A percentile compares a stretch with the other conserved stretches of the same genome.
Evolutionary conservation across 2,888 invertebrate species (phyloP).

Genomic region (Stenolophus ochropezus): DNA sequence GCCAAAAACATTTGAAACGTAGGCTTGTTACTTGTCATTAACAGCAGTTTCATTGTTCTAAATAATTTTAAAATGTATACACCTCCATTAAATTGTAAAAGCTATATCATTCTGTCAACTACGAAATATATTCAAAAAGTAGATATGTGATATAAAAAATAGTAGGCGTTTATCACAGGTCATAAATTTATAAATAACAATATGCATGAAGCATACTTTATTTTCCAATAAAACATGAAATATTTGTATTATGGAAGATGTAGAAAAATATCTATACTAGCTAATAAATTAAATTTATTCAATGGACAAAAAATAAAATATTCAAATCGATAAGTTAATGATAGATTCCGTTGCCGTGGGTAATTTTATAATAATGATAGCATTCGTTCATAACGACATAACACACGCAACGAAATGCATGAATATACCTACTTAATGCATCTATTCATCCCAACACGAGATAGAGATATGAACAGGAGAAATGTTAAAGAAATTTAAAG

Average conservation of each 20-base stretch:
- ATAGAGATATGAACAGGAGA: not conserved
- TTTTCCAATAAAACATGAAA: constrained; percentile 10
- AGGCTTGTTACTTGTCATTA: no score
- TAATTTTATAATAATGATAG: constrained; percentile 6
- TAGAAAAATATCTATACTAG: constrained; percentile 11
- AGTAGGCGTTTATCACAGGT: not conserved
- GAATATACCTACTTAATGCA: not conserved
- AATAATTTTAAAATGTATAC: no score
- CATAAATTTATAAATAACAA: not conserved
- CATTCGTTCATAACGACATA: not conserved
- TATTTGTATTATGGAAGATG: constrained; percentile 5
- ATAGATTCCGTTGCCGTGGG: not conserved
- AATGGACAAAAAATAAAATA: constrained; percentile 3
- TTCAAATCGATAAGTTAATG: constrained; percentile 24
- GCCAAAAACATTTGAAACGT: no score
- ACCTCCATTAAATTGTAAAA: not conserved
- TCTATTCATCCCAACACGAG: not conserved
- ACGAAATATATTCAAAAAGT: not conserved
- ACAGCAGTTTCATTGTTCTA: no score
- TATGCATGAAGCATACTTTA: not conserved
- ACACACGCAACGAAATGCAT: constrained; percentile 1
- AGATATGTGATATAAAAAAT: not conserved
- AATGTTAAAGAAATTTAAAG: not conserved
- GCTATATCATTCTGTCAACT: not conserved
- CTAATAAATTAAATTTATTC: constrained; percentile 8